Conservation (phyloP, 2,113 vertebrate species). For the Lethenteron reissneri region DNA sequence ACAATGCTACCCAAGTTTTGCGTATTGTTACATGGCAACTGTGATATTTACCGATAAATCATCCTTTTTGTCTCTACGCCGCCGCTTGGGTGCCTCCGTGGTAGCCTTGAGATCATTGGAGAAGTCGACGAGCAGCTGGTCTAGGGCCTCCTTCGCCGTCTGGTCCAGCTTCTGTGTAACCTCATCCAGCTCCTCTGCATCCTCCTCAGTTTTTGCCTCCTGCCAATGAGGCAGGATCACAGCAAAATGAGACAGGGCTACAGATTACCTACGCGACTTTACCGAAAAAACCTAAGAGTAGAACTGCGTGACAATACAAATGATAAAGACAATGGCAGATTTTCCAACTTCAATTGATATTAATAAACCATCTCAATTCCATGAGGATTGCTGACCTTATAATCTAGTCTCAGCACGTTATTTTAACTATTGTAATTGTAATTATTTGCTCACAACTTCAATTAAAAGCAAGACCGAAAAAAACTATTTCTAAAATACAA, state of each 20-base stretch:
- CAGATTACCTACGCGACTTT: too few relatives aligned
- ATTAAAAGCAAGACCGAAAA: too few relatives aligned
- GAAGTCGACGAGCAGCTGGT: conserved; percentile 80
- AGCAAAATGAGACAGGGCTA: neutral
- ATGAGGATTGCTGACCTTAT: neutral
- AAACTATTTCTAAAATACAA: too few relatives aligned
- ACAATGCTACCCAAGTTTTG: too few relatives aligned
- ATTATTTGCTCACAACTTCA: too few relatives aligned
- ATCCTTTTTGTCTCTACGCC: conserved; percentile 95
- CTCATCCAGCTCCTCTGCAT: conserved; percentile 85
- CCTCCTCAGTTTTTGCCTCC: conserved; percentile 37
- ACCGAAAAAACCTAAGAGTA: too few relatives aligned
- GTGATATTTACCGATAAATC: conserved; percentile 18
- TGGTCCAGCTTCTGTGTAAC: conserved; percentile 82
- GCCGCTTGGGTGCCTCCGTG: conserved; percentile 38
- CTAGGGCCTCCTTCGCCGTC: conserved; percentile 73
- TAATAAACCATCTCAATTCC: neutral
- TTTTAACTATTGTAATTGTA: too few relatives aligned
- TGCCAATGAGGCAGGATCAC: conserved; percentile 29
- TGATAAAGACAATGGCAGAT: too few relatives aligned
- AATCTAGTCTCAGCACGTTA: too few relatives aligned
- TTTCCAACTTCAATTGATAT: neutral
- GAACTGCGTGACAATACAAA: too few relatives aligned
- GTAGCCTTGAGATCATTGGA: conserved; percentile 74
- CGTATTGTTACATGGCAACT: too few relatives aligned